Evolutionary conservation across 2,888 invertebrate genomes (phyloP), one percentile per base, ranked within the genome.

Genomic region (Lycophotia porphyrea): DNA sequence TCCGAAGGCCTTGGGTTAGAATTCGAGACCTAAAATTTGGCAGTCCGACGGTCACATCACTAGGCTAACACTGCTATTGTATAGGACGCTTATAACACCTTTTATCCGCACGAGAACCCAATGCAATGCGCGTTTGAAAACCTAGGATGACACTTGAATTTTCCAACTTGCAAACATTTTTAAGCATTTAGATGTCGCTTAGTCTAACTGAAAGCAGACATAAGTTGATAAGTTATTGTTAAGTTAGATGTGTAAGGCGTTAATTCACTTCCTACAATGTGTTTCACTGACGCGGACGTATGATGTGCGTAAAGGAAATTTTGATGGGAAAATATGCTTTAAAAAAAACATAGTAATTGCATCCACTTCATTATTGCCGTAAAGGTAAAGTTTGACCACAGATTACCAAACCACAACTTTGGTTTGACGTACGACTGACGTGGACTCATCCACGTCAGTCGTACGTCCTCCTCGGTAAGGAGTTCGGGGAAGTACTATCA

Each of bases 391-490:
- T 34, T 27, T 49, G 39, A 78, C 73, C 78, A 78, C 79, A 78
- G 61, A 55, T 79, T 34, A 49, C 34, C 4, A 52, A 52, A 52
- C n/a, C n/a, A 24, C n/a, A 52, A n/a, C 49, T 36, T 67, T 67
- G 73, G 79, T 79, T 67, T 79, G 80, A 80, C 80, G 73, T 73
- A 63, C 27, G 34, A 11, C 8, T 0, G 34, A 55, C 34, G 73
- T 79, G 27, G 39, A 55, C n/a, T n/a, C n/a, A n/a, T n/a, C n/a
- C n/a, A n/a, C n/a, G n/a, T n/a, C n/a, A n/a, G n/a, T n/a, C n/a
- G n/a, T n/a, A n/a, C n/a, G n/a, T n/a, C n/a, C 58, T 52, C 27
- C 18, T 11, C 15, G 36, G n/a, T 24, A n/a, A 52, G 34, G 1
- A 39, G 21, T 27, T 61, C 66, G 73, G 73, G 73, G 73, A 78